phyloP scores from a whole-genome alignment of 2,797 vertebrate species.

The Menidia menidia region DNA sequence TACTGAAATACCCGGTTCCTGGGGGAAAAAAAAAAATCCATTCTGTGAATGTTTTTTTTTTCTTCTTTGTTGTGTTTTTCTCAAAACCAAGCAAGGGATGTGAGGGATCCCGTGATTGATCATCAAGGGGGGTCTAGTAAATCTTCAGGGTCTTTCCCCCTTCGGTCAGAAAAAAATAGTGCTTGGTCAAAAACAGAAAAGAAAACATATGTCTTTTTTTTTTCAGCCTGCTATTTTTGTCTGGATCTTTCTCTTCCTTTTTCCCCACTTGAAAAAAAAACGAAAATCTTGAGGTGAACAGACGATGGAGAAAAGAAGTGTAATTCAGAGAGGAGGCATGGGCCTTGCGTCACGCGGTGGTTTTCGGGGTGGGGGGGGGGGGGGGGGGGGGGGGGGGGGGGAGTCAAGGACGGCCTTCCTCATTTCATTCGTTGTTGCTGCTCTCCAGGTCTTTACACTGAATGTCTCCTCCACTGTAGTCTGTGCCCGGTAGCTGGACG shows the following conservation, averaged over 20 bases:
- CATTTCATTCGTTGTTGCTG: conserved; percentile 91
- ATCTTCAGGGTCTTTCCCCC: conserved; percentile 66
- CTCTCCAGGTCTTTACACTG: conserved; percentile 97
- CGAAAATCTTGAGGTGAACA: conserved; percentile 88
- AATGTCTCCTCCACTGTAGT: conserved; percentile 92
- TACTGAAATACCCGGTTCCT: conserved; percentile 76
- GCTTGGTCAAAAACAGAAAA: conserved; percentile 75
- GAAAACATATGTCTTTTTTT: conserved; percentile 62
- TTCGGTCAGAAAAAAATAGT: conserved; percentile 75
- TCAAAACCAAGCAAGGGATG: conserved; percentile 55
- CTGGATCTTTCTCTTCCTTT: conserved; percentile 71
- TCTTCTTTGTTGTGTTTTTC: conserved; percentile 66
- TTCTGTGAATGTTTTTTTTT: conserved; percentile 79
- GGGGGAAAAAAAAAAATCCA: conserved; percentile 81
- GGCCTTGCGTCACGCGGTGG: conserved; percentile 83
- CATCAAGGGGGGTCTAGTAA: conserved; percentile 58
- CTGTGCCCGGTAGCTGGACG: conserved; percentile 93
- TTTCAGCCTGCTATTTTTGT: conserved; percentile 70
- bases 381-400: conserved; percentile 1
- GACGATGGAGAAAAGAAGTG: conserved; percentile 82
- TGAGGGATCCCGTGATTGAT: conserved; percentile 50
- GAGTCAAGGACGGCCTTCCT: conserved; percentile 46
- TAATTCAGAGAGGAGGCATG: conserved; percentile 82
- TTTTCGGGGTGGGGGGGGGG: conserved; percentile 37
- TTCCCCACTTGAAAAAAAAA: conserved; percentile 51